Percentiles rank a stretch among this genome's conserved stretches.
phyloP scores from a whole-genome alignment of 2,888 invertebrate genomes.

The Andrena haemorrhoa region DNA sequence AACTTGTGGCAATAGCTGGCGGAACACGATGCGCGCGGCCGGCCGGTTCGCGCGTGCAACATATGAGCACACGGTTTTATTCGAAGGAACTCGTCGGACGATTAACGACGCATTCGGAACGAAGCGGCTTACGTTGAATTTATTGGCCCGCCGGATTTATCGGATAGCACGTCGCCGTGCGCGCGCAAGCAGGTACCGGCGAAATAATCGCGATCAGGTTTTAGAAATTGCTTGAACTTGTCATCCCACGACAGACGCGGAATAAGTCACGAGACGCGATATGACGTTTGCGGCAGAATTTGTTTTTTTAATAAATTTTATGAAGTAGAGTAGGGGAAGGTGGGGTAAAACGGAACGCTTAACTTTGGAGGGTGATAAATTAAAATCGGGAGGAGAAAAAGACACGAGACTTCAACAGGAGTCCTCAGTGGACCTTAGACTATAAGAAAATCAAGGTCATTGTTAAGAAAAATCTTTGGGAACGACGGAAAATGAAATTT shows the following conservation, averaged over 20 bases:
- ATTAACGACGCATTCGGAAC: conserved; percentile 10
- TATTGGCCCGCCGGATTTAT: conserved; percentile 12
- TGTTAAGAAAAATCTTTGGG: too few species aligned
- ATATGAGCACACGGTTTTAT: not conserved
- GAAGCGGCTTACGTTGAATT: conserved; percentile 2
- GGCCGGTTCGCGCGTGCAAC: conserved; percentile 6
- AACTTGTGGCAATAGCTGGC: conserved; percentile 17
- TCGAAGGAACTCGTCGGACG: conserved; percentile 17
- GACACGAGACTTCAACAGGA: too few species aligned
- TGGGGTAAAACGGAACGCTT: too few species aligned
- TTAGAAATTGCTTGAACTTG: not conserved
- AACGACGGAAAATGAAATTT: too few species aligned
- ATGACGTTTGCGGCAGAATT: too few species aligned
- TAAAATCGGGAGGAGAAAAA: too few species aligned
- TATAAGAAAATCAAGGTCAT: too few species aligned
- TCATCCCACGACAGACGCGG: not conserved
- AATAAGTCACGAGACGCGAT: not conserved
- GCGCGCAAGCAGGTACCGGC: not conserved
- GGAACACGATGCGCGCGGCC: conserved; percentile 16
- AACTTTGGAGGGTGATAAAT: too few species aligned
- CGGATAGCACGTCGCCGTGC: not conserved
- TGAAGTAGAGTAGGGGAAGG: too few species aligned
- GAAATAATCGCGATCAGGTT: not conserved
- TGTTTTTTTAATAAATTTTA: too few species aligned
- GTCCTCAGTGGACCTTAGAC: too few species aligned